Conservation (phyloP, 1,140 invertebrate genomes). For the Diorhabda carinulata region DNA sequence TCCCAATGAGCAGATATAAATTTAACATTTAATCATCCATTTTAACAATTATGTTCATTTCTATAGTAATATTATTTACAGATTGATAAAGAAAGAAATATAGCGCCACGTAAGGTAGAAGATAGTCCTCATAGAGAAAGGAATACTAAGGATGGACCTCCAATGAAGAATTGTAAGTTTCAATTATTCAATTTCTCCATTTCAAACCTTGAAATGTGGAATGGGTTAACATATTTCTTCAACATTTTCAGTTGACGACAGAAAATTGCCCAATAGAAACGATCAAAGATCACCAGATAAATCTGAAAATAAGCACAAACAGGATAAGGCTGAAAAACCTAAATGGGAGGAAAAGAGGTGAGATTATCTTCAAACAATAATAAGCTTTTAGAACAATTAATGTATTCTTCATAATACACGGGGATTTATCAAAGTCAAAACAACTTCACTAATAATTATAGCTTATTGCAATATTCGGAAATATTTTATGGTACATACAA, state of each 20-base stretch:
- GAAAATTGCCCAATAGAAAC: conserved; percentile 11
- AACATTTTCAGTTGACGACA: conserved; percentile 21
- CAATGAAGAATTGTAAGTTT: background rate
- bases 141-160: conserved; percentile 6
- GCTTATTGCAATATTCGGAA: no score
- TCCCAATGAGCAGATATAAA: background rate
- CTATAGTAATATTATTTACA: background rate
- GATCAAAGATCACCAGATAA: conserved; percentile 25
- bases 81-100: conserved; percentile 16
- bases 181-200: no score
- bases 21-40: no score
- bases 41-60: no score
- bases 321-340: conserved; percentile 23
- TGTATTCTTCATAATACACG: no score
- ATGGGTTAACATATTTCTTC: no score
- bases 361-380: background rate
- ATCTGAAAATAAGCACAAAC: conserved; percentile 19
- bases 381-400: no score
- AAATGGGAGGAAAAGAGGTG: conserved; percentile 36
- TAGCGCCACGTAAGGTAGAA: conserved; percentile 8
- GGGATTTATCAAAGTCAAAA: no score
- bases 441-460: no score
- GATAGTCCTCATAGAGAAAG: conserved; percentile 8
- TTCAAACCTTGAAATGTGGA: no score
- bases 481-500: no score